These are phyloP conservation scores for Merops nubicus DNA, from an alignment of 2,113 vertebrate genomes.

Conservation along the genomic window DNA sequence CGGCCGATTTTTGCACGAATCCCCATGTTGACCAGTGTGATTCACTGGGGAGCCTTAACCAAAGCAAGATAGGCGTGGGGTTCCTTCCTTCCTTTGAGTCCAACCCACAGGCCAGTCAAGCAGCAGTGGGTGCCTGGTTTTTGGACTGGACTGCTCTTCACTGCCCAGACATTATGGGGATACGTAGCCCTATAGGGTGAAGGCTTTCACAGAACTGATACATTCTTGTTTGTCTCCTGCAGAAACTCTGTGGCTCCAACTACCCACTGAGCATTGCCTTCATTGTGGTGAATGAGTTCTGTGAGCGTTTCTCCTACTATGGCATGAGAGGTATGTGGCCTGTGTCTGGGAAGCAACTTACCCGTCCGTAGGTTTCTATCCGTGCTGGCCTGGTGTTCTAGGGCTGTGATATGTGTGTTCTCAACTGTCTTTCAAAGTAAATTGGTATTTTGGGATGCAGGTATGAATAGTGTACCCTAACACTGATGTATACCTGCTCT, in stretches of 20 bases:
- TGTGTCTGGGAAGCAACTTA: neutral
- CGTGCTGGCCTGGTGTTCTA: neutral
- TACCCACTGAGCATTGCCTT: slow-evolving; percentile 94
- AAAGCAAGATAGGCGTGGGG: neutral
- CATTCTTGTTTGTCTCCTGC: slow-evolving; percentile 16
- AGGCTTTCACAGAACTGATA: neutral
- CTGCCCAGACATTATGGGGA: neutral
- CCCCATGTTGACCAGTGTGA: neutral
- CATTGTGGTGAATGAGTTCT: slow-evolving; percentile 98
- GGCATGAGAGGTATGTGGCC: slow-evolving; percentile 92
- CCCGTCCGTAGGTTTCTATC: neutral
- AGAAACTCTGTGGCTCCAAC: slow-evolving; percentile 93
- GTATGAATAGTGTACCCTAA: neutral
- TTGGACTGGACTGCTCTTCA: neutral
- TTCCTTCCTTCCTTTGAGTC: neutral
- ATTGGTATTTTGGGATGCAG: neutral
- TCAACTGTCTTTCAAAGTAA: neutral
- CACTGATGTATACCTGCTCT: neutral
- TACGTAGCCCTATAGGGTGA: neutral
- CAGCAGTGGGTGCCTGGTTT: neutral
- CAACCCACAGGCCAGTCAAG: neutral
- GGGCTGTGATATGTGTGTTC: neutral
- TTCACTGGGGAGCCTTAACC: neutral
- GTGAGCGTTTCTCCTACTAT: slow-evolving; percentile 98
- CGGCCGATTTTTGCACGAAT: accelerated